A percentile compares a stretch with the other conserved stretches of the same genome.
These are phyloP conservation scores for Amphiprion percula DNA, from an alignment of 2,113 vertebrate species.

Conservation along the genomic window DNA sequence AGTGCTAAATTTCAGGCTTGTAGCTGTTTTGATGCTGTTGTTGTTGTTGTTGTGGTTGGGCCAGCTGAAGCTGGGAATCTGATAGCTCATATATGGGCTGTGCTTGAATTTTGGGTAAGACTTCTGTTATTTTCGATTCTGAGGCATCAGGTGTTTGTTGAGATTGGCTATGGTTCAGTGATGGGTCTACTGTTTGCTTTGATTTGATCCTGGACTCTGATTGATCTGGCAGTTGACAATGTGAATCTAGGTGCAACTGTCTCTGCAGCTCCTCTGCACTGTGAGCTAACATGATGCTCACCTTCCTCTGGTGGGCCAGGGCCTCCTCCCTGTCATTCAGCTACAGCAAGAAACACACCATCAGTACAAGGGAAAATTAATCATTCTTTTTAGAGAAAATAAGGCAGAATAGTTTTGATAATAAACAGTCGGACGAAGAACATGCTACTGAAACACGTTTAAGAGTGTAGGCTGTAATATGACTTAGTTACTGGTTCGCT, in stretches of 20 bases:
- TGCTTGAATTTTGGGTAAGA: not conserved
- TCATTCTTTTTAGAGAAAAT: too few species aligned
- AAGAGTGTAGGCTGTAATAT: too few species aligned
- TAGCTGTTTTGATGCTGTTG: too few species aligned
- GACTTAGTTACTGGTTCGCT: too few species aligned
- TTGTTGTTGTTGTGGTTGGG: too few species aligned
- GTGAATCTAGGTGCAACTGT: slow-evolving; percentile 44
- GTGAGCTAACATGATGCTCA: slow-evolving; percentile 93
- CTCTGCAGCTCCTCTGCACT: slow-evolving; percentile 84
- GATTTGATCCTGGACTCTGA: not conserved
- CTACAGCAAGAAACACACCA: slow-evolving; percentile 72
- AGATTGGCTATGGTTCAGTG: not conserved
- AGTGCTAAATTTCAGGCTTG: too few species aligned
- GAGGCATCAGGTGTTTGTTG: not conserved
- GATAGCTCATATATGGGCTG: too few species aligned
- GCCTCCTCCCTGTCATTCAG: slow-evolving; percentile 95
- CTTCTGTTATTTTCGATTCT: not conserved
- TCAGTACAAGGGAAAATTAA: not conserved
- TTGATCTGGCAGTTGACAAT: not conserved
- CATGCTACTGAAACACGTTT: too few species aligned
- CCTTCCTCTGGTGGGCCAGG: slow-evolving; percentile 94
- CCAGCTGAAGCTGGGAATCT: too few species aligned
- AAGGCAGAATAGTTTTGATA: too few species aligned
- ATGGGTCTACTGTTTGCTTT: not conserved
- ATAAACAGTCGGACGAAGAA: too few species aligned